phyloP scores from a whole-genome alignment of 2,113 vertebrate genomes.

The Chiloscyllium plagiosum region DNA sequence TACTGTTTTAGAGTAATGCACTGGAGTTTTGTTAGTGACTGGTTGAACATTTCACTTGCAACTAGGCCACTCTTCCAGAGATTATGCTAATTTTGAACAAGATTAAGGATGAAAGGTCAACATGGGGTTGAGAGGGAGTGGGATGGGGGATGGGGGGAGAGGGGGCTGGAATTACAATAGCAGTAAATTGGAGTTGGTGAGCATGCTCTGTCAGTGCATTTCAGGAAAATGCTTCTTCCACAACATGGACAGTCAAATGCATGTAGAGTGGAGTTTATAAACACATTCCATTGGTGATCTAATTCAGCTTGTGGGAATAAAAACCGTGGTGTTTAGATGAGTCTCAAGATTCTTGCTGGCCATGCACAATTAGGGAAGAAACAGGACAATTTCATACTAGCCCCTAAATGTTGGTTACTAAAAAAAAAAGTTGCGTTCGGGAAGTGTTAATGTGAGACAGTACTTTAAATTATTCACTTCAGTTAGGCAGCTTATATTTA shows the following conservation, averaged over 20 bases:
- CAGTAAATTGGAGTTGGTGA: not conserved
- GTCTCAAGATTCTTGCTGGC: not conserved
- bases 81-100: not conserved
- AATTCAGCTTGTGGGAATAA: not conserved
- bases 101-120: not conserved
- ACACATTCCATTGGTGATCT: not conserved
- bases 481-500: conserved; percentile 11
- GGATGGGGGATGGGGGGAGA: not conserved
- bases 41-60: conserved; percentile 1
- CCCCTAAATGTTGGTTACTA: not conserved
- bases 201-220: not conserved
- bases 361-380: not conserved
- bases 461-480: not conserved
- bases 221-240: not conserved
- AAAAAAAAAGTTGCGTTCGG: not conserved
- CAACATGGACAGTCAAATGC: not conserved
- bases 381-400: not conserved
- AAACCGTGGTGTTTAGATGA: not conserved
- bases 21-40: not conserved
- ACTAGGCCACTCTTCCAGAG: not conserved
- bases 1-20: not conserved
- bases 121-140: not conserved
- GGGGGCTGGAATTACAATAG: too few species aligned
- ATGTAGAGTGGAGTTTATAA: not conserved
- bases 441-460: not conserved